phyloP scores from a whole-genome alignment of 2,113 vertebrate genomes.

The Brachypteracias leptosomus region DNA sequence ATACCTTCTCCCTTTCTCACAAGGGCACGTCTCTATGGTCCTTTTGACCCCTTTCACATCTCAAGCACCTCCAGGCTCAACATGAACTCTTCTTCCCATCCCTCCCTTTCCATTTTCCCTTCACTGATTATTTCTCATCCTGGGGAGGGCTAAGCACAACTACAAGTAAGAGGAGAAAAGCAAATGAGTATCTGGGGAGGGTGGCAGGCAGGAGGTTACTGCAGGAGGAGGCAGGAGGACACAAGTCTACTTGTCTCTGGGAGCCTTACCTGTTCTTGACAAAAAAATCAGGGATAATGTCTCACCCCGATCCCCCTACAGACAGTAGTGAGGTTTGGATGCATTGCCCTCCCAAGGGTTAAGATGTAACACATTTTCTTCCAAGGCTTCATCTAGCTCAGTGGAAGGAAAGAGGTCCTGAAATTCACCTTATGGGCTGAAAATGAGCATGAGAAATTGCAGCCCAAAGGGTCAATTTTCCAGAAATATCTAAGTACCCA shows the following conservation, averaged over 20 bases:
- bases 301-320: rapidly evolving
- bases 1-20: not conserved
- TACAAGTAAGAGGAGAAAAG: not conserved
- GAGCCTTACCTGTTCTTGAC: not conserved
- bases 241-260: not conserved
- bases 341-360: not conserved
- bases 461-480: slow-evolving; percentile 70
- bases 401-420: not conserved
- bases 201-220: not conserved
- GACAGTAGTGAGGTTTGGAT: not conserved
- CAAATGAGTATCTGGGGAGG: not conserved
- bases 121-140: not conserved
- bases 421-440: slow-evolving; percentile 28
- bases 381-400: not conserved
- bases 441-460: slow-evolving; percentile 44
- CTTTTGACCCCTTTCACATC: not conserved
- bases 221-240: not conserved
- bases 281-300: not conserved
- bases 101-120: not conserved
- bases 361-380: not conserved
- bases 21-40: not conserved
- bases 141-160: not conserved
- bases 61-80: not conserved
- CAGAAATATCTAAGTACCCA: slow-evolving; percentile 54
- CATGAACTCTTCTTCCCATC: not conserved